Percentiles rank a stretch among this genome's conserved stretches.
phyloP scores from a whole-genome alignment of 2,888 invertebrate species.

The Pandemis corylana region DNA sequence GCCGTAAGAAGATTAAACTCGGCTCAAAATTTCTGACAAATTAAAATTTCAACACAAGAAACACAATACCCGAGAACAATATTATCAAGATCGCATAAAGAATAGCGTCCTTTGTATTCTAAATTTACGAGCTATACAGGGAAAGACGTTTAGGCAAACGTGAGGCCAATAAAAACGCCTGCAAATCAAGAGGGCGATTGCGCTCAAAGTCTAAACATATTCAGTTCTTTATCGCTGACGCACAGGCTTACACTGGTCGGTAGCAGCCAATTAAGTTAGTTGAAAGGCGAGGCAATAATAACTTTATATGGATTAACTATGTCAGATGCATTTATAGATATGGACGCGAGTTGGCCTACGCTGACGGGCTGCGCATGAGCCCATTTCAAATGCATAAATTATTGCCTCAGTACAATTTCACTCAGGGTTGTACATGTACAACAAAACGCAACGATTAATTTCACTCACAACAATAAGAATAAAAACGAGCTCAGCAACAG shows the following conservation, averaged over 20 bases:
- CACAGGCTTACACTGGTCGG: constrained; percentile 72
- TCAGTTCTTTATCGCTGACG: constrained; percentile 74
- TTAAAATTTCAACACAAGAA: constrained; percentile 66
- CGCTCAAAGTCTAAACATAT: constrained; percentile 72
- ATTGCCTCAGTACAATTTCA: constrained; percentile 58
- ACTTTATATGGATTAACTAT: constrained; percentile 79
- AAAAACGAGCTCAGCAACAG: constrained; percentile 56
- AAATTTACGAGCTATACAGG: constrained; percentile 66
- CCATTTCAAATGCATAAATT: constrained; percentile 67
- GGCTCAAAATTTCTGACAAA: constrained; percentile 66
- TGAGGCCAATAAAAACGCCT: constrained; percentile 63
- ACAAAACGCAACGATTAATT: constrained; percentile 64
- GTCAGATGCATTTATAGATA: constrained; percentile 78
- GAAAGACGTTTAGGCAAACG: constrained; percentile 74
- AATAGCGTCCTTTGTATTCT: constrained; percentile 66
- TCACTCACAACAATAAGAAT: constrained; percentile 61
- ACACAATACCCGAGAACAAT: constrained; percentile 63
- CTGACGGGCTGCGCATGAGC: constrained; percentile 58
- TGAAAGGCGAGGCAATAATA: constrained; percentile 76
- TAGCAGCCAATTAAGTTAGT: constrained; percentile 76
- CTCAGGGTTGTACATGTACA: constrained; percentile 57
- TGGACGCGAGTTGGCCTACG: constrained; percentile 61
- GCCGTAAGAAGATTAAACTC: constrained; percentile 62
- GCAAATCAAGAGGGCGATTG: constrained; percentile 62
- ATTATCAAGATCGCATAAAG: constrained; percentile 72